Evolutionary conservation across 2,113 vertebrate genomes (phyloP), one percentile per base, ranked within the genome.

Genomic region (Aleadryas rufinucha): DNA sequence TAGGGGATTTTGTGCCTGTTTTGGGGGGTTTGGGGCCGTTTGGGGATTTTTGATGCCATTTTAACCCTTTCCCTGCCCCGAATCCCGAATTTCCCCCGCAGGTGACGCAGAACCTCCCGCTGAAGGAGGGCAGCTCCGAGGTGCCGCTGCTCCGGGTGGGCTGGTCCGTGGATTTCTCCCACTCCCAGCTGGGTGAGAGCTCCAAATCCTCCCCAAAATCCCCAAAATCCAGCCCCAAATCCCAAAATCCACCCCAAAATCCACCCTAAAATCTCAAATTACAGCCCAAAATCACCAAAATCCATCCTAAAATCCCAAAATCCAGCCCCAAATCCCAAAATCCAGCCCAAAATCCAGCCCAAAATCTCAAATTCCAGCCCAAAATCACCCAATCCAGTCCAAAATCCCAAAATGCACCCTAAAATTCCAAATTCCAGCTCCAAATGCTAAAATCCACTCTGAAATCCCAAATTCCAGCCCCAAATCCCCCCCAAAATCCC

Each of bases 161-260:
- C 8, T 91, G 89, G 89, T 85, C 82, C 7, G 89, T 91, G 74
- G 89, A 91, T 10, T 91, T 85, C 82, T 91, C 89, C n/a, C 52
- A 66, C 27, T 91, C 82, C 3, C 89, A 86, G 45, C 89, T 91
- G 53, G 89, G 89, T 89, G 53, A 81, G 78, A 6, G 16, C 33
- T 19, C 35, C 6, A 18, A 41, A 53, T 52, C 10, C 33, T 9
- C 1, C 39, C 20, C 15, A 16, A 4, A 17, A 16, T 16, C 41
- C 31, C 44, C 2, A 65, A 45, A 24, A n/a, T n/a, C n/a, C n/a
- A n/a, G n/a, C n/a, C n/a, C n/a, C n/a, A n/a, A n/a, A n/a, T n/a
- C n/a, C n/a, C n/a, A n/a, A n/a, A n/a, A n/a, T 18, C 22, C 53
- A 52, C 2, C 39, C 27, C 8, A 22, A 28, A 71, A 42, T 22